Conservation (phyloP, 2,113 vertebrate species). For the Platanista minor region DNA sequence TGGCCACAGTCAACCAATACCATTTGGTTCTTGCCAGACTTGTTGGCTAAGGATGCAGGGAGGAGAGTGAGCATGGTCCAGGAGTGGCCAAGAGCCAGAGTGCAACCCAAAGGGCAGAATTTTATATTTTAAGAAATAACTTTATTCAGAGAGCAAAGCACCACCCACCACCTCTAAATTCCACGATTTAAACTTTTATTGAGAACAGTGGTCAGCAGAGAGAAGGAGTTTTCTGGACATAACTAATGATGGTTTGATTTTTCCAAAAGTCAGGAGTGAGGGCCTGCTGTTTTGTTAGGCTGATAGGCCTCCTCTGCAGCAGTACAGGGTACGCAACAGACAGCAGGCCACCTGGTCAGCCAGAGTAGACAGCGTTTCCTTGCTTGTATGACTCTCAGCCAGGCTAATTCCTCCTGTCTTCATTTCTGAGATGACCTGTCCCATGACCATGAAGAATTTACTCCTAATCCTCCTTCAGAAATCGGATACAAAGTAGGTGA, state of each 20-base stretch:
- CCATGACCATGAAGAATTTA: neutral
- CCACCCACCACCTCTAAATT: neutral
- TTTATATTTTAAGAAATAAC: neutral
- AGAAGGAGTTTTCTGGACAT: neutral
- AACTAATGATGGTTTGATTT: neutral
- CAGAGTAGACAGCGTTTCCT: neutral
- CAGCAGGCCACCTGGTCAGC: neutral
- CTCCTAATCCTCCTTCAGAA: conserved; percentile 1
- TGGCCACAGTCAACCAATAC: neutral
- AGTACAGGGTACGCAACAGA: neutral
- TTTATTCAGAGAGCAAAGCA: neutral
- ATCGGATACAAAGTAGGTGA: neutral
- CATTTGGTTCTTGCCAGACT: neutral
- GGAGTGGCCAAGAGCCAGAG: neutral
- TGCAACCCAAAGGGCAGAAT: neutral
- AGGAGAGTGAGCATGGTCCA: neutral
- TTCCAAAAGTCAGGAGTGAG: neutral
- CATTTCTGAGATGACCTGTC: neutral
- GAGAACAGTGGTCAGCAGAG: neutral
- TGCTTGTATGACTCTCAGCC: neutral
- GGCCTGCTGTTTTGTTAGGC: neutral
- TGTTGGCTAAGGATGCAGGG: neutral
- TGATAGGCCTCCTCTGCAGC: neutral
- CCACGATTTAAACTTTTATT: neutral
- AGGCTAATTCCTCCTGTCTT: neutral